Percentiles rank a stretch among this genome's conserved stretches.
Conservation (phyloP, 2,113 vertebrate genomes). For the Alethe diademata region DNA sequence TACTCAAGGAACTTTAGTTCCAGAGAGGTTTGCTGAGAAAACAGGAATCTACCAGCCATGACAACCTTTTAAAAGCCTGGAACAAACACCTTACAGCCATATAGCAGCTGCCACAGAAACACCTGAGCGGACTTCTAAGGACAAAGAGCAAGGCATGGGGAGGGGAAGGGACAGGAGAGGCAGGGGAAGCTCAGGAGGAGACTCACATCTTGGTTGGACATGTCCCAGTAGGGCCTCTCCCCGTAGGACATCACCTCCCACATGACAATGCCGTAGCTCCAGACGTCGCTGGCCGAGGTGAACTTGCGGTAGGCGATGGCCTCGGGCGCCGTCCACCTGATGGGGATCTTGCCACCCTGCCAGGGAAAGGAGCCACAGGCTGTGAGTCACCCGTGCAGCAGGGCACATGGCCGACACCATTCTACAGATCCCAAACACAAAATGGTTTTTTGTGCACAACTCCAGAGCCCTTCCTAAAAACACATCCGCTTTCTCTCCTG, state of each 20-base stretch:
- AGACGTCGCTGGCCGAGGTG: conserved; percentile 94
- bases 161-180: neutral
- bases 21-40: neutral
- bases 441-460: neutral
- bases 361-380: neutral
- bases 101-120: neutral
- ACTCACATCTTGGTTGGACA: conserved; percentile 98
- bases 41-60: neutral
- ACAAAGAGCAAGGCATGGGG: accelerated
- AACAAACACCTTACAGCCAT: neutral
- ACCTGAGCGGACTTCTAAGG: neutral
- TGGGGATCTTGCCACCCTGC: conserved; percentile 97
- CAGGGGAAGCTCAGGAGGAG: neutral
- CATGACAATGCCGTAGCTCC: conserved; percentile 98
- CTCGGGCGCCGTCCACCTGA: conserved; percentile 97
- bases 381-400: neutral
- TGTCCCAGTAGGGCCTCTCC: conserved; percentile 98
- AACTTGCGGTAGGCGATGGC: conserved; percentile 98
- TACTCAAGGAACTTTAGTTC: neutral
- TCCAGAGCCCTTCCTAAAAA: neutral
- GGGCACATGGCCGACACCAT: neutral
- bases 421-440: neutral
- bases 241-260: conserved; percentile 99
- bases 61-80: neutral
- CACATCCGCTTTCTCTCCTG: neutral